Base-by-base conservation (phyloP, 2,888 invertebrate species). In the Griposia aprilina region DNA sequence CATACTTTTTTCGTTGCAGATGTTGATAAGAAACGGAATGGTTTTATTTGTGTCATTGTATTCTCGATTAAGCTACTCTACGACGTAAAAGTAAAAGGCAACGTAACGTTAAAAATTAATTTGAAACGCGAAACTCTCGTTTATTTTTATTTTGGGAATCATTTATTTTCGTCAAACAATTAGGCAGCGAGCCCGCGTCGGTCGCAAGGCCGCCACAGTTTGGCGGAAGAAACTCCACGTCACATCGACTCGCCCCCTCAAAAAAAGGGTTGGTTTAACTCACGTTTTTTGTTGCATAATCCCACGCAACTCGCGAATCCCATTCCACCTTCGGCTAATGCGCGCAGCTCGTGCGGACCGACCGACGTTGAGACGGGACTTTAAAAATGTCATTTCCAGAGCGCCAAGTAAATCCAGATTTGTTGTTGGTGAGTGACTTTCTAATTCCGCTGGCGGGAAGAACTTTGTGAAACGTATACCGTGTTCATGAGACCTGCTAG, bases 131-230 rank as follows among this genome's bases (percentile, higher is more conserved):
- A 96, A 95, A 94, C 93, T 95, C 95, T 94, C 96, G 94, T 96
- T 95, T 95, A 95, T 95, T 95, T 95, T 94, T 95, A 95, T 96
- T 96, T 96, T 93, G 91, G 91, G 94, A 94, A 95, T 96, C 95
- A 96, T 96, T 96, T 96, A 95, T 96, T 96, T 95, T 95, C 95
- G 96, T 96, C 95, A 95, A 96, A 95, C 95, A 96, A 96, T 96
- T 96, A 96, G 94, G 94, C 92, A 91, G 93, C 89, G 93, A 89
- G 92, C 91, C 90, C 92, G 91, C 92, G 93, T 94, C 93, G 93
- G 88, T 89, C 89, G 92, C 93, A 93, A 93, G 94, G 93, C 92
- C 93, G 91, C 90, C 91, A 91, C 82, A 81, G 82, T 91, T 88
- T 89, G 90, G 91, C 93, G 93, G 94, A 95, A 94, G 95, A 95